Evolutionary conservation across 2,888 invertebrate species (phyloP), one percentile per base, ranked within the genome.

Genomic region (Pollenia griseotomentosa): DNA sequence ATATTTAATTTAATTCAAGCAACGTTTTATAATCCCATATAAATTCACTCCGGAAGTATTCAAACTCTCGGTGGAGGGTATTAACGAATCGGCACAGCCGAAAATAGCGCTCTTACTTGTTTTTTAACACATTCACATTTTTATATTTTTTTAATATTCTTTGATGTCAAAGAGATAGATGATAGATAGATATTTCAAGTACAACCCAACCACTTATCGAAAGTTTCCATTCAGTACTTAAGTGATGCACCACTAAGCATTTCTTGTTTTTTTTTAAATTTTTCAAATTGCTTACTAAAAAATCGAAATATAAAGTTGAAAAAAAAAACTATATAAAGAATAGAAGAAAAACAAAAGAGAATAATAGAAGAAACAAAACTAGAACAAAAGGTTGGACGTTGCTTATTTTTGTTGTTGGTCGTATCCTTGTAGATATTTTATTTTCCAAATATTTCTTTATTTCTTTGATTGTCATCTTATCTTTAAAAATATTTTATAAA

Each of bases 191-290:
- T 73, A 57, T 66, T 33, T 81, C 44, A 16, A 83, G 61, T 33
- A 40, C 63, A 57, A 77, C 63, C 33, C 70, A 77, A 63, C 61
- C 70, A 71, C 61, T 83, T 70, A 83, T 70, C 53, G 68, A 83
- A 83, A 83, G 63, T 71, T 77, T 70, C 53, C 53, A 55, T 71
- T 65, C 75, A 55, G 33, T 46, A 63, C 70, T 83, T 40, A 40
- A 53, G 63, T 77, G 77, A 83, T 83, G 77, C 63, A 77, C 44
- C 77, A 71, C 70, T 57, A 77, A 70, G 70, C 63, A 75, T 77
- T 83, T 14, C 6, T 23, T 23, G 19, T 8, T 16, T 14, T 44
- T 71, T 55, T 0, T 53, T 19, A 19, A 63, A 42, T 80, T 61
- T 23, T 23, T 5, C 10, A 61, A 79, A 70, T 44, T 53, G n/a